Conservation (phyloP, 1,140 invertebrate species). For the Scaptomyza montana region DNA sequence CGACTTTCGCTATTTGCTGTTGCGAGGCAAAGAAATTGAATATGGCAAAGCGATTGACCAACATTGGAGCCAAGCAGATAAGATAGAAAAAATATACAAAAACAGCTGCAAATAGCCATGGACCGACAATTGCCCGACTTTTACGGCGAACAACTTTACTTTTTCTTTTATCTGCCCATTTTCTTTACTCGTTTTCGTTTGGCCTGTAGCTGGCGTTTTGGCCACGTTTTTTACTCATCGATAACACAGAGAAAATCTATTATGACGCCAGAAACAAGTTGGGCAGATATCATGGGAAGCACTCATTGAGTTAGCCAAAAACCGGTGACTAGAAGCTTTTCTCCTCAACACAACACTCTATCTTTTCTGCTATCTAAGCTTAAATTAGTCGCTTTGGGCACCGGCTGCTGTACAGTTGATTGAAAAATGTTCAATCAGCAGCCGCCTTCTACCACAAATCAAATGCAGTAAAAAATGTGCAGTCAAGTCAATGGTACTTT, state of each 20-base stretch:
- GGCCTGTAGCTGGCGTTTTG: constrained; percentile 5
- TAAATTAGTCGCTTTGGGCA: constrained; percentile 49
- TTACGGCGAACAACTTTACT: constrained; percentile 65
- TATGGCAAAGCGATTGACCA: constrained; percentile 68
- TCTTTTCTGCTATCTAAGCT: constrained; percentile 1
- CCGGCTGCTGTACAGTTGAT: constrained; percentile 48
- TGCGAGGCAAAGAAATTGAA: constrained; percentile 55
- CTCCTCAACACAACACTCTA: neutral
- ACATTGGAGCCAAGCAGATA: constrained; percentile 52
- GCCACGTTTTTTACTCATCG: constrained; percentile 34
- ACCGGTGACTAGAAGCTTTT: neutral
- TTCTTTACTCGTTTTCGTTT: constrained; percentile 35
- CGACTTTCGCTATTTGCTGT: constrained; percentile 72
- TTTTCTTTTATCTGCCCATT: constrained; percentile 28
- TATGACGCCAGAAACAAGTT: constrained; percentile 22
- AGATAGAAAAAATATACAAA: constrained; percentile 31
- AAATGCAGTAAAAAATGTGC: constrained; percentile 1
- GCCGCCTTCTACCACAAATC: neutral
- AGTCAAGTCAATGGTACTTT: neutral
- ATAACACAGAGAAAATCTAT: constrained; percentile 30
- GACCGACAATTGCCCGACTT: constrained; percentile 58
- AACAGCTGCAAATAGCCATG: constrained; percentile 48
- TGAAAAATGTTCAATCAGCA: constrained; percentile 58
- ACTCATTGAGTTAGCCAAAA: constrained; percentile 4
- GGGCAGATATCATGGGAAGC: constrained; percentile 4